Percentiles rank a stretch among this genome's conserved stretches.
phyloP scores from a whole-genome alignment of 2,888 invertebrate genomes.

The Chrysolina haemoptera region DNA sequence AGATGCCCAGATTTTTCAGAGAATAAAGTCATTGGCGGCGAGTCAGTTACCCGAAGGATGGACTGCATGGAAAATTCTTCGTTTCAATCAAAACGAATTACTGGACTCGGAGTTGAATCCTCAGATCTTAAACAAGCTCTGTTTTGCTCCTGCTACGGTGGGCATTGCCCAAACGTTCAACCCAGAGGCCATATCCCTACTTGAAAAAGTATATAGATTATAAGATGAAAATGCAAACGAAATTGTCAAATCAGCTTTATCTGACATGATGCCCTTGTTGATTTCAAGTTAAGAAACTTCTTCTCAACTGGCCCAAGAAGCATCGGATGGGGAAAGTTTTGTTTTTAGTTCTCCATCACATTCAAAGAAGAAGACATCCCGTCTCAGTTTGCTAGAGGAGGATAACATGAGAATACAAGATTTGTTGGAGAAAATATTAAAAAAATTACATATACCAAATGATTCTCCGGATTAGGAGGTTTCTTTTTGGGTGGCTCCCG shows the following conservation, averaged over 20 bases:
- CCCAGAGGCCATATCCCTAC: slow-evolving; percentile 44
- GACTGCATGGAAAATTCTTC: slow-evolving; percentile 40
- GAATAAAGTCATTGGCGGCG: too few species aligned
- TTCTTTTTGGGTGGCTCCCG: background rate
- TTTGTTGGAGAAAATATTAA: slow-evolving; percentile 1
- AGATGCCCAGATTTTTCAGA: background rate
- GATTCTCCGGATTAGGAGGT: background rate
- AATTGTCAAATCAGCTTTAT: slow-evolving; percentile 42
- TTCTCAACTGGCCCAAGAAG: background rate
- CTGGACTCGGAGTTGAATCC: slow-evolving; percentile 47
- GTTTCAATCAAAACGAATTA: slow-evolving; percentile 39
- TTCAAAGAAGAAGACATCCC: background rate
- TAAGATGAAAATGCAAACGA: slow-evolving; percentile 50
- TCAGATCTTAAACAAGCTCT: slow-evolving; percentile 49
- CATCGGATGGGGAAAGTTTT: background rate
- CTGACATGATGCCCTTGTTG: slow-evolving; percentile 40
- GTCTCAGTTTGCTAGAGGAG: background rate
- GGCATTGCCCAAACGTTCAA: slow-evolving; percentile 44
- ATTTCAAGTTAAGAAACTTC: slow-evolving; percentile 37
- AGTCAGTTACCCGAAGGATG: slow-evolving; percentile 46
- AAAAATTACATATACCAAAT: slow-evolving; percentile 4
- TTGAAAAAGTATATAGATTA: slow-evolving; percentile 48
- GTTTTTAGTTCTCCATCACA: background rate
- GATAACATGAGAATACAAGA: background rate
- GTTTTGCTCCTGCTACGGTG: slow-evolving; percentile 51